Base-by-base conservation (phyloP, 2,113 vertebrate species). In the Archilochus colubris region DNA sequence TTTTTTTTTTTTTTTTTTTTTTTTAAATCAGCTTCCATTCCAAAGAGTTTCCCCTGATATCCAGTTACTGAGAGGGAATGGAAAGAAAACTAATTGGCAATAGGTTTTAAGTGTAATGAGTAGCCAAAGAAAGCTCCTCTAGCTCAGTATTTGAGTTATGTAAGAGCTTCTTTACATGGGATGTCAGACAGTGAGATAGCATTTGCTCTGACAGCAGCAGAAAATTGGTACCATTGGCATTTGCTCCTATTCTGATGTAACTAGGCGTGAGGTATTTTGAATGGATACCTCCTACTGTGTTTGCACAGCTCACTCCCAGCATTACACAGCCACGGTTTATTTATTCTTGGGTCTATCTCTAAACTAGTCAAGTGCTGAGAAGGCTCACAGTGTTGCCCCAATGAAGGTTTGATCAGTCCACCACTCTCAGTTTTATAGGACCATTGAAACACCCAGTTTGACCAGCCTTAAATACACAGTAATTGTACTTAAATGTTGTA, bases 241-340 rank as follows among this genome's bases (percentile, higher is more conserved):
- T 82, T 75, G 21, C 30, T 81, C 70, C 36, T 91, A 76, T 54
- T 87, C 51, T 64, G 69, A 70, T 38, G 24, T 36, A 86, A 83
- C 14, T 53, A 86, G 69, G 74, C 7, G 44, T 13, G 30, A 84
- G 33, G n/a, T 57, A 91, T 82, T 95, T 96, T 91, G 94, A 95
- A 79, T 40, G 19, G 36, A 61, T 75, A 66, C 63, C 46, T 91
- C 57, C 77, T 68, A 86, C 58, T 30, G 14, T 4, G 3, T 50
- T 91, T 92, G 63, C 33, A 68, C 12, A 84, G 66, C 27, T 89
- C 22, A 66, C 38, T 91, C 53, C 91, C 67, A 57, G 57, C 40
- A 24, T 53, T 74, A 70, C 10, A 63, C 5, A 67, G 53, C 55
- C 12, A 62, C 43, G 13, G 16, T 84, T 61, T 43, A 38, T 24